Percentiles rank a stretch among this genome's conserved stretches.
phyloP scores from a whole-genome alignment of 2,797 vertebrate species.

The Sus cebifrons region DNA sequence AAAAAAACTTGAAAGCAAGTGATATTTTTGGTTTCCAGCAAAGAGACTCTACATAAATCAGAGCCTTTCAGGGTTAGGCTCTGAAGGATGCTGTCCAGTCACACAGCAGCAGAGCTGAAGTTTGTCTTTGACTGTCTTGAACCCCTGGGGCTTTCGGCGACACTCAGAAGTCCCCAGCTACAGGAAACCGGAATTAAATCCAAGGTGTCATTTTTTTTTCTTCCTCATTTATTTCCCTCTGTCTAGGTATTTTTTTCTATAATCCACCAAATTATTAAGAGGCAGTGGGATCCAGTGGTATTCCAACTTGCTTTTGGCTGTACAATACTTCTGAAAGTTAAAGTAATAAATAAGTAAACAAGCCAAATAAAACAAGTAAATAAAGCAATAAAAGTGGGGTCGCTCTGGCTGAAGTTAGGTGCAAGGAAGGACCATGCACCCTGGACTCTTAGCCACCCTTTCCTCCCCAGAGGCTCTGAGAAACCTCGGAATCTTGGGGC shows the following conservation, averaged over 20 bases:
- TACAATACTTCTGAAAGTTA: not conserved
- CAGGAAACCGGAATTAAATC: not conserved
- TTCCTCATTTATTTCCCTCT: slow-evolving; percentile 4
- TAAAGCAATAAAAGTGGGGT: not conserved
- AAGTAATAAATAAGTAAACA: not conserved
- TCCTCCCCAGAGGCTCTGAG: not conserved
- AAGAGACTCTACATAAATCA: not conserved
- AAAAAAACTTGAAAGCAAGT: slow-evolving; percentile 54
- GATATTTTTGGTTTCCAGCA: slow-evolving; percentile 22
- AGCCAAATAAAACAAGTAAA: not conserved
- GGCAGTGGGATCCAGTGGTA: not conserved
- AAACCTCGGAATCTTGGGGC: not conserved
- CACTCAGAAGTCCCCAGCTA: not conserved
- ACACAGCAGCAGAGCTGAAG: not conserved
- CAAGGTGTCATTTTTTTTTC: not conserved
- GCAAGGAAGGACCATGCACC: not conserved
- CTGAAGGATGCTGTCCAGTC: not conserved
- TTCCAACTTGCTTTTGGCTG: slow-evolving; percentile 27
- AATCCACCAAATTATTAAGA: slow-evolving; percentile 51
- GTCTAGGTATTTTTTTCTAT: not conserved
- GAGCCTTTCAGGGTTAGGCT: not conserved
- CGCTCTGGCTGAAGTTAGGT: not conserved
- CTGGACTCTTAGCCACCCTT: not conserved
- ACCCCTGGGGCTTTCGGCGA: not conserved
- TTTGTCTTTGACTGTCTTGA: not conserved